A percentile compares a stretch with the other conserved stretches of the same genome.
These are phyloP conservation scores for Isaurus tuberculatus DNA, from an alignment of 92 coral and sea anemone species.

Conservation along the genomic window DNA sequence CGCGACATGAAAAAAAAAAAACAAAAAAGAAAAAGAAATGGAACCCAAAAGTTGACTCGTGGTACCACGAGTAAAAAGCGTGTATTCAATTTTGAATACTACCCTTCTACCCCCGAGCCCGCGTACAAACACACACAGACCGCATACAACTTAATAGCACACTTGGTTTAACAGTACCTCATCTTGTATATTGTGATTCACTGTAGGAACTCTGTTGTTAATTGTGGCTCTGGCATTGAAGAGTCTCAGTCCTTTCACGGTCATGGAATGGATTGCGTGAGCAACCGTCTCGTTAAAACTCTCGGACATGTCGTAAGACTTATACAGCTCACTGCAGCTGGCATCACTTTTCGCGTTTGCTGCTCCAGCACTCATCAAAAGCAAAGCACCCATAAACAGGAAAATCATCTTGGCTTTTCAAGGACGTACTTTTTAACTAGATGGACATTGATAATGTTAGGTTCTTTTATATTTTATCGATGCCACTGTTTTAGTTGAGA, in stretches of 20 bases:
- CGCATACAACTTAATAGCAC: too few species aligned
- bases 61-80: too few species aligned
- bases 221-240: constrained; percentile 77
- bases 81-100: too few species aligned
- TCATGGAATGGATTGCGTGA: constrained; percentile 85
- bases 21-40: too few species aligned
- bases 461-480: too few species aligned
- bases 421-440: not conserved
- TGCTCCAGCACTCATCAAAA: constrained; percentile 21
- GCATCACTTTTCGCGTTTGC: not conserved
- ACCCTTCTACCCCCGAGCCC: too few species aligned
- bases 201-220: constrained; percentile 75
- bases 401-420: not conserved
- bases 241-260: constrained; percentile 79
- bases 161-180: too few species aligned
- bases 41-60: too few species aligned
- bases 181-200: constrained; percentile 77
- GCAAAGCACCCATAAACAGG: constrained; percentile 18
- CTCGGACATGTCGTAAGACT: constrained; percentile 65
- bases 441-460: too few species aligned
- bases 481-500: not conserved
- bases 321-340: constrained; percentile 64
- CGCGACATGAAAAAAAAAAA: too few species aligned
- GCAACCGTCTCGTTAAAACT: constrained; percentile 86
- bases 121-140: too few species aligned